Conservation (phyloP, 2,888 invertebrate species). For the Timandra comae region DNA sequence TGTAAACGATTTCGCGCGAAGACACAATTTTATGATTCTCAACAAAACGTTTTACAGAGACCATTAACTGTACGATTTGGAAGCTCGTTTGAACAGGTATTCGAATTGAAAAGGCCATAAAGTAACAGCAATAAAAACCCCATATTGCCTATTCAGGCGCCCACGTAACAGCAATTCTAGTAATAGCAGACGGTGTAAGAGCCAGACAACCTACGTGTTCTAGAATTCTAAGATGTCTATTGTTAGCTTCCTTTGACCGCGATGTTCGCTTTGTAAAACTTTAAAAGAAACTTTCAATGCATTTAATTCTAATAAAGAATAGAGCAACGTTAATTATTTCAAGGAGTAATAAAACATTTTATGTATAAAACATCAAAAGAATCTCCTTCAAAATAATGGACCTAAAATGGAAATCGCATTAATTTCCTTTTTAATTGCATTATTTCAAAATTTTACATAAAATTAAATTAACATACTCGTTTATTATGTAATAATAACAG, state of each 20-base stretch:
- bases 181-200: constrained; percentile 29
- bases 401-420: no score
- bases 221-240: constrained; percentile 32
- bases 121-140: constrained; percentile 26
- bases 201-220: constrained; percentile 31
- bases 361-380: no score
- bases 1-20: constrained; percentile 13
- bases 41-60: constrained; percentile 1
- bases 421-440: no score
- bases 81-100: constrained; percentile 14
- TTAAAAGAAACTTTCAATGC: no score
- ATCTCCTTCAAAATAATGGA: no score
- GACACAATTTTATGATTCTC: constrained; percentile 9
- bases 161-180: constrained; percentile 33
- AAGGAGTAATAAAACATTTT: no score
- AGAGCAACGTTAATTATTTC: no score
- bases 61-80: constrained; percentile 15
- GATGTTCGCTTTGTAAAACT: no score
- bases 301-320: no score
- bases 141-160: constrained; percentile 30
- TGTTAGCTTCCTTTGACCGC: constrained; percentile 27
- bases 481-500: constrained; percentile 8
- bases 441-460: neutral
- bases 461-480: neutral
- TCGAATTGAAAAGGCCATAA: constrained; percentile 21